Conservation (phyloP, 1,140 invertebrate species). For the Scaptodrosophila lebanonensis region DNA sequence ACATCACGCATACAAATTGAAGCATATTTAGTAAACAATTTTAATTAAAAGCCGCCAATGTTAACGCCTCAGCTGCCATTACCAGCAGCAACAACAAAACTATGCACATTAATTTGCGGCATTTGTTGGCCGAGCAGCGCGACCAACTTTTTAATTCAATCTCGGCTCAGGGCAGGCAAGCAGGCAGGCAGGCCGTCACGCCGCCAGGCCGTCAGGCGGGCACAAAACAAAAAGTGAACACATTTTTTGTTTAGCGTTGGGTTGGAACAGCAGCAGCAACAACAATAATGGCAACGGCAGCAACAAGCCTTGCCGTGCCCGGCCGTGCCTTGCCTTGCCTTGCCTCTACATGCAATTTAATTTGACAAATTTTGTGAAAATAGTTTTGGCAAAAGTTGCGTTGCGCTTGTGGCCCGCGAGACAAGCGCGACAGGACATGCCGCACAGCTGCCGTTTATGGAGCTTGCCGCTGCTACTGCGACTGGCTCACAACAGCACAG, state of each 20-base stretch:
- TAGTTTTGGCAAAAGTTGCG: constrained; percentile 47
- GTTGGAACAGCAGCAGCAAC: constrained; percentile 8
- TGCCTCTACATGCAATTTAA: constrained; percentile 65
- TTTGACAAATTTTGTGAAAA: constrained; percentile 70
- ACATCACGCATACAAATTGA: constrained; percentile 41
- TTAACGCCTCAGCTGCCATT: constrained; percentile 19
- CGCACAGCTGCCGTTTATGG: background rate
- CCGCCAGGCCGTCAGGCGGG: too few relatives aligned
- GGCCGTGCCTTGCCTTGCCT: too few relatives aligned
- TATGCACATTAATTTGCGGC: constrained; percentile 66
- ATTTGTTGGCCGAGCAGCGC: constrained; percentile 33
- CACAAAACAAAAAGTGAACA: too few relatives aligned
- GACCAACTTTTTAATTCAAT: constrained; percentile 71
- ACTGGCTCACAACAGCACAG: background rate
- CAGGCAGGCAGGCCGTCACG: constrained; percentile 1
- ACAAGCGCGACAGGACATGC: constrained; percentile 22
- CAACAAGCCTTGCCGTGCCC: constrained; percentile 9
- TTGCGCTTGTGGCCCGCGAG: too few relatives aligned
- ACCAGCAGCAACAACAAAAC: constrained; percentile 39
- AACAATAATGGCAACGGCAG: constrained; percentile 20
- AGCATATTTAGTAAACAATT: constrained; percentile 73
- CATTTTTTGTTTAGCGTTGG: too few relatives aligned
- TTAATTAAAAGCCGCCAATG: constrained; percentile 56
- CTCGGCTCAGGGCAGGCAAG: constrained; percentile 39
- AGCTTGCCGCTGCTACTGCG: background rate